A percentile compares a stretch with the other conserved stretches of the same genome.
phyloP scores from a whole-genome alignment of 2,113 vertebrate genomes.

The Scortum barcoo region DNA sequence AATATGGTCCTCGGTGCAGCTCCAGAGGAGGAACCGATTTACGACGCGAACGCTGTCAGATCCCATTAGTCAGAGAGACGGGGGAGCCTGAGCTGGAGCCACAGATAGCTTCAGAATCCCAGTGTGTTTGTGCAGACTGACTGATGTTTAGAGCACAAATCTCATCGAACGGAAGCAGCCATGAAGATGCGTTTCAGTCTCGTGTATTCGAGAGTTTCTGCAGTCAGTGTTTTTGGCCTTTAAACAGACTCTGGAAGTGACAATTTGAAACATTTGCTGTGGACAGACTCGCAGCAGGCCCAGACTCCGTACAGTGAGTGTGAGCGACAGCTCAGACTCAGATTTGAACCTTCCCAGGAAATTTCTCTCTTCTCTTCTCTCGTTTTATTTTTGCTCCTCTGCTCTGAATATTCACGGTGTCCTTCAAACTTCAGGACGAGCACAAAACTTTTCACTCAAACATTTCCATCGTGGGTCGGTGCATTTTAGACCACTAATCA shows the following conservation, averaged over 20 bases:
- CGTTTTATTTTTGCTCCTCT: not conserved
- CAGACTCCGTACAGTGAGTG: not conserved
- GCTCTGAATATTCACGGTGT: not conserved
- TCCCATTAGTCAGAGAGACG: constrained; percentile 28
- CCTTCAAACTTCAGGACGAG: not conserved
- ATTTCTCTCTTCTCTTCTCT: not conserved
- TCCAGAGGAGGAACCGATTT: constrained; percentile 50
- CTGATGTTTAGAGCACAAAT: not conserved
- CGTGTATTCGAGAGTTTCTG: not conserved
- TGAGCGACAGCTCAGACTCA: not conserved
- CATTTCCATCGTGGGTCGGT: not conserved
- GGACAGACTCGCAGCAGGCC: not conserved
- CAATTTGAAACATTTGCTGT: not conserved
- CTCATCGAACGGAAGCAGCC: not conserved
- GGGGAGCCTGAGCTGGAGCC: constrained; percentile 26
- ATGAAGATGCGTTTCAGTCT: not conserved
- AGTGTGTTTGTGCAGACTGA: not conserved
- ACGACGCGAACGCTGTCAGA: constrained; percentile 37
- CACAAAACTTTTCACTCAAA: not conserved
- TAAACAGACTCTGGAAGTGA: not conserved
- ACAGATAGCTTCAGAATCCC: constrained; percentile 18
- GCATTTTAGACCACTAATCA: not conserved
- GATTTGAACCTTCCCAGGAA: constrained; percentile 2
- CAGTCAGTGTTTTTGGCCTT: not conserved
- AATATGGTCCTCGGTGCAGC: constrained; percentile 52